A percentile compares a stretch with the other conserved stretches of the same genome.
Conservation (phyloP, 1,140 invertebrate species). For the Belonocnema kinseyi region DNA sequence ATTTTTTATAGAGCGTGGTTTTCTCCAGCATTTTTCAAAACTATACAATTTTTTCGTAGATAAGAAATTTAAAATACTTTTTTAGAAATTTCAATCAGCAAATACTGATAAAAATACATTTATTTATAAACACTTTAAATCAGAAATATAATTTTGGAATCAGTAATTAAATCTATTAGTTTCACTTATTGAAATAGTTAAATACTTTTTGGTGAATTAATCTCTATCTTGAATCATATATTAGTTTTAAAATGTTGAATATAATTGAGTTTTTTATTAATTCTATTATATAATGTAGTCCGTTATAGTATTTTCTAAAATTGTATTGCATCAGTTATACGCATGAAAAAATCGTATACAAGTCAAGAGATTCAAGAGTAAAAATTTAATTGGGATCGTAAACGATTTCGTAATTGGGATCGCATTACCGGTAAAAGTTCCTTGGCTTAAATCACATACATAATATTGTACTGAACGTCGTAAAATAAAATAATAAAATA, state of each 20-base stretch:
- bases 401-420: conserved; percentile 13
- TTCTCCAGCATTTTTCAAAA: not conserved
- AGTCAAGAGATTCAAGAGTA: conserved; percentile 6
- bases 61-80: not conserved
- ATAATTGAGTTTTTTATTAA: too few species aligned
- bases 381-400: conserved; percentile 1
- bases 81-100: not conserved
- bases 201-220: too few species aligned
- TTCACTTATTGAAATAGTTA: too few species aligned
- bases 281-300: too few species aligned
- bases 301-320: too few species aligned
- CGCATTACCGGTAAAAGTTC: conserved; percentile 16
- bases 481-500: conserved; percentile 31
- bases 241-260: too few species aligned
- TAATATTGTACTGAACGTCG: conserved; percentile 35
- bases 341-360: conserved; percentile 2
- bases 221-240: too few species aligned
- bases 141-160: not conserved
- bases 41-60: not conserved
- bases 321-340: not conserved
- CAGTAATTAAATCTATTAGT: too few species aligned
- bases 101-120: not conserved
- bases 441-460: not conserved
- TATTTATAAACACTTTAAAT: not conserved
- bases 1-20: not conserved